A percentile compares a stretch with the other conserved stretches of the same genome.
Conservation (phyloP, 2,113 vertebrate species). For the Sakesphorus luctuosus region DNA sequence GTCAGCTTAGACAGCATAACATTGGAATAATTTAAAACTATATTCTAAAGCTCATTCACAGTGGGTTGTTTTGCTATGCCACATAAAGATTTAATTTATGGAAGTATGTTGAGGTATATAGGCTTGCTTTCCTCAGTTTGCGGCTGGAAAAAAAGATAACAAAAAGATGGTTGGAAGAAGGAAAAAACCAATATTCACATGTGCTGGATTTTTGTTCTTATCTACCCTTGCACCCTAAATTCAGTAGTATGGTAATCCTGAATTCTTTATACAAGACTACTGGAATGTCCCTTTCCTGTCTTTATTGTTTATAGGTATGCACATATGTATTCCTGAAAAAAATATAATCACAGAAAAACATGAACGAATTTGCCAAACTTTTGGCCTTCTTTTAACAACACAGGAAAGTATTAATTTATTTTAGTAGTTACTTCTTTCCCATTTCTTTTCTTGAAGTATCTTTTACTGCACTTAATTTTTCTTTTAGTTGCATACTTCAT, state of each 20-base stretch:
- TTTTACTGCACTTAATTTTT: not conserved
- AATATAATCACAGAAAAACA: conserved; percentile 1
- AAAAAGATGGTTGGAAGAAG: not conserved
- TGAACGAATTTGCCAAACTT: not conserved
- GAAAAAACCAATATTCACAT: not conserved
- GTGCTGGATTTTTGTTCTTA: conserved; percentile 19
- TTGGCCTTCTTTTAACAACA: not conserved
- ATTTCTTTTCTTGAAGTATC: not conserved
- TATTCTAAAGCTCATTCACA: not conserved
- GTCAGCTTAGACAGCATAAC: not conserved
- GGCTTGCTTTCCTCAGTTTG: not conserved
- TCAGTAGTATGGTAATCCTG: not conserved
- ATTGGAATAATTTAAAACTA: not conserved
- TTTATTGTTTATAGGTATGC: not conserved
- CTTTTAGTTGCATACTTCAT: not conserved
- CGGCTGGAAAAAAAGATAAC: conserved; percentile 40
- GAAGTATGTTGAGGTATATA: not conserved
- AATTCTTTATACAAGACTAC: not conserved
- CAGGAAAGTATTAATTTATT: not conserved
- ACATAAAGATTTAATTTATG: conserved; percentile 45
- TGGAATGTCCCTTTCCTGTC: not conserved
- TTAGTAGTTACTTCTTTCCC: not conserved
- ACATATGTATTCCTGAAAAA: not conserved
- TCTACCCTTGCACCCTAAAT: conserved; percentile 6
- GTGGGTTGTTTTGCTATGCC: not conserved